A percentile compares a stretch with the other conserved stretches of the same genome.
Conservation (phyloP, 1,140 invertebrate genomes). For the Bombus ignitus region DNA sequence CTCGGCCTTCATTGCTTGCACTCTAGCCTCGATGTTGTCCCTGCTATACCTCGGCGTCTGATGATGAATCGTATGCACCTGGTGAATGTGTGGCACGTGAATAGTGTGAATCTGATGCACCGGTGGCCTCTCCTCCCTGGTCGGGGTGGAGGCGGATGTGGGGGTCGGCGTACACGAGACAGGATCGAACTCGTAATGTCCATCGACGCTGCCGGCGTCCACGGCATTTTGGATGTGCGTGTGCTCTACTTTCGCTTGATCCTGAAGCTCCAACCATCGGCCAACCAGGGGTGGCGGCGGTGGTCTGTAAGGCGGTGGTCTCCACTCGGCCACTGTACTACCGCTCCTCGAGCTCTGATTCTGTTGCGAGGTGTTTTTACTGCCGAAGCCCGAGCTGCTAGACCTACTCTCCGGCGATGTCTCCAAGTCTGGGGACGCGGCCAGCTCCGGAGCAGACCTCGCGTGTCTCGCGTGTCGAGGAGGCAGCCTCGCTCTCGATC, state of each 20-base stretch:
- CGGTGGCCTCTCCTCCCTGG: slow-evolving; percentile 83
- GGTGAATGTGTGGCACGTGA: slow-evolving; percentile 75
- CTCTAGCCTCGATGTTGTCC: slow-evolving; percentile 93
- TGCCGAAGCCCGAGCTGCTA: slow-evolving; percentile 94
- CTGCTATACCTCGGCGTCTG: slow-evolving; percentile 77
- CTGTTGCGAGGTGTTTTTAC: slow-evolving; percentile 94
- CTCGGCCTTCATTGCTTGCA: slow-evolving; percentile 97
- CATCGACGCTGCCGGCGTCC: slow-evolving; percentile 94
- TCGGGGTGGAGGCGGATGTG: slow-evolving; percentile 85
- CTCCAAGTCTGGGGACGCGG: slow-evolving; percentile 85
- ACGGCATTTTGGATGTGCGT: slow-evolving; percentile 80
- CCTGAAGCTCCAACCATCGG: slow-evolving; percentile 85
- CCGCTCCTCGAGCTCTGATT: slow-evolving; percentile 88
- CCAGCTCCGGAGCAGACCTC: slow-evolving; percentile 86
- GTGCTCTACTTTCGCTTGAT: slow-evolving; percentile 66
- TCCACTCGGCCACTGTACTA: slow-evolving; percentile 89
- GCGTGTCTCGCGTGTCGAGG: slow-evolving; percentile 86
- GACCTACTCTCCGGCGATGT: slow-evolving; percentile 93
- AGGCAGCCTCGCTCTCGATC: slow-evolving; percentile 83
- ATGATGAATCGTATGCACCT: slow-evolving; percentile 80
- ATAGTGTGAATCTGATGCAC: slow-evolving; percentile 77
- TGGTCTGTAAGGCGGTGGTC: slow-evolving; percentile 88
- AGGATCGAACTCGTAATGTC: slow-evolving; percentile 97
- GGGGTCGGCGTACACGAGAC: slow-evolving; percentile 89
- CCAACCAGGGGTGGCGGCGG: slow-evolving; percentile 86